phyloP scores from a whole-genome alignment of 2,888 invertebrate genomes.

The Graphium colonna region DNA sequence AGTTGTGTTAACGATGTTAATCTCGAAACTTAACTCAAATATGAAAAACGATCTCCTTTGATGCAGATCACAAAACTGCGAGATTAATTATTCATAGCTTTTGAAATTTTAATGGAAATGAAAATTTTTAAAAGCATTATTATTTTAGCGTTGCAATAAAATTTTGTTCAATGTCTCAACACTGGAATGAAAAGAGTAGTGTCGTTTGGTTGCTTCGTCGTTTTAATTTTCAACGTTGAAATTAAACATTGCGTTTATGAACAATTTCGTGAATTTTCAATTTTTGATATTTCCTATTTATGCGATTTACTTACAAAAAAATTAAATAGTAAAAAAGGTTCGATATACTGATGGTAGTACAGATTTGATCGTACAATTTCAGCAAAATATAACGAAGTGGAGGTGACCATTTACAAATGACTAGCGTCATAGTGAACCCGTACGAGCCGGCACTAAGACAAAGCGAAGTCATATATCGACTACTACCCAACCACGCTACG shows the following conservation, averaged over 20 bases:
- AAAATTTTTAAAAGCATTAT: conserved; percentile 8
- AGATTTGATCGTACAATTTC: conserved; percentile 28
- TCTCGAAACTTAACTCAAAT: no score
- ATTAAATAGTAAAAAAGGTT: conserved; percentile 26
- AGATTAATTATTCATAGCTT: no score
- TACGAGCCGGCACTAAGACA: conserved; percentile 24
- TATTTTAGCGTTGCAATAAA: not conserved
- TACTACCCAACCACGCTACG: conserved; percentile 2
- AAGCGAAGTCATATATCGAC: conserved; percentile 16
- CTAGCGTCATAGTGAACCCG: conserved; percentile 24
- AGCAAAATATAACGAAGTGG: conserved; percentile 28
- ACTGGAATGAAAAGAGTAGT: conserved; percentile 10
- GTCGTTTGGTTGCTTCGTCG: conserved; percentile 9
- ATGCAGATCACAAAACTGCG: no score
- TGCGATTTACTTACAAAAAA: not conserved
- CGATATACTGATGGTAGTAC: conserved; percentile 16
- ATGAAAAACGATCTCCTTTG: no score
- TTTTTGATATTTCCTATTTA: no score
- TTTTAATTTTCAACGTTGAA: conserved; percentile 19
- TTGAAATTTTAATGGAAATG: not conserved
- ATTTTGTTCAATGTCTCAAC: not conserved
- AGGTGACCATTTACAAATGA: conserved; percentile 28
- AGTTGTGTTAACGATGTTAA: no score
- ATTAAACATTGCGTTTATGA: conserved; percentile 13
- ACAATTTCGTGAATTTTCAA: conserved; percentile 1